A percentile compares a stretch with the other conserved stretches of the same genome.
phyloP scores from a whole-genome alignment of 2,113 vertebrate genomes.

The Tyto alba region DNA sequence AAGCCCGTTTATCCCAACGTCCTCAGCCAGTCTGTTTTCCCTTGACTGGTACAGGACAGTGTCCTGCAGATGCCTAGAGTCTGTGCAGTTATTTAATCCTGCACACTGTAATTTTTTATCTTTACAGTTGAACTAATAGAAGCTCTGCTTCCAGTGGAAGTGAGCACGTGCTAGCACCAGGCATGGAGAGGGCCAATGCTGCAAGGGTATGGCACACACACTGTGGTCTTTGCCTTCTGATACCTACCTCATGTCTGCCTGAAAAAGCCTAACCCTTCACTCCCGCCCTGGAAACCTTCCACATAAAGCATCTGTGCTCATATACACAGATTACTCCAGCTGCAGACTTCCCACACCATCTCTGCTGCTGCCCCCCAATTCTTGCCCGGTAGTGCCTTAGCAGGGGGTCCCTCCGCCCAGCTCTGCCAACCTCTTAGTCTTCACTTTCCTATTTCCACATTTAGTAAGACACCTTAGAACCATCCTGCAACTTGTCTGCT shows the following conservation, averaged over 20 bases:
- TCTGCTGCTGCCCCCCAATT: background rate
- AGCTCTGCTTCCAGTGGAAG: background rate
- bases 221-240: background rate
- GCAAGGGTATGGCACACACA: background rate
- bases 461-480: background rate
- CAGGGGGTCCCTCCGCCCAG: no score
- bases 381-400: no score
- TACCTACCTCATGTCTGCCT: background rate
- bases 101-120: background rate
- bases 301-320: background rate
- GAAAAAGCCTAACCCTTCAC: background rate
- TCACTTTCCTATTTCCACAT: background rate
- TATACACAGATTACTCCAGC: background rate
- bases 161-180: background rate
- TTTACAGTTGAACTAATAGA: background rate
- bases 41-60: background rate
- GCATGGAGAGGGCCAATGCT: fast-evolving
- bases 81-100: background rate
- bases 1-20: background rate
- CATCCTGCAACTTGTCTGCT: background rate
- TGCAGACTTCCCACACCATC: background rate
- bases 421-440: background rate
- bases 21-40: background rate
- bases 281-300: background rate
- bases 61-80: background rate